These are phyloP conservation scores for Drosophila kurseongensis DNA, from an alignment of 1,140 invertebrate genomes.

Conservation along the genomic window DNA sequence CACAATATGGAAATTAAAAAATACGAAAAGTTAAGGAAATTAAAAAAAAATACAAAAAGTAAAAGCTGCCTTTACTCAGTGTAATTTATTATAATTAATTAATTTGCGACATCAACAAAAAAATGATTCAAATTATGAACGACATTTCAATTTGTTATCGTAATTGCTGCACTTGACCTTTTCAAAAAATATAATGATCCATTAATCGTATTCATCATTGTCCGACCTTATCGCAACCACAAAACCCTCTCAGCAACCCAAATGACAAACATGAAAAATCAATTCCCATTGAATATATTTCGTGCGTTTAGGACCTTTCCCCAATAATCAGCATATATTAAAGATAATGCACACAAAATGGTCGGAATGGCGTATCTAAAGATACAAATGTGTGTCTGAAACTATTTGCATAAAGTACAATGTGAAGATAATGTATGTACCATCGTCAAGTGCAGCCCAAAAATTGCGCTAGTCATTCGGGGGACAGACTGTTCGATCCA, in stretches of 20 bases:
- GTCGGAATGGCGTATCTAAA: slow-evolving; percentile 28
- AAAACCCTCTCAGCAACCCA: neutral
- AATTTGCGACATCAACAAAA: too few relatives aligned
- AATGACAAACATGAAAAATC: slow-evolving; percentile 32
- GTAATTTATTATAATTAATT: too few relatives aligned
- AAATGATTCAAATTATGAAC: too few relatives aligned
- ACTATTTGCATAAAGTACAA: slow-evolving; percentile 32
- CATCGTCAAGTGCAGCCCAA: slow-evolving; percentile 26
- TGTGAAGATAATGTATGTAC: neutral
- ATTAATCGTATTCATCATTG: neutral
- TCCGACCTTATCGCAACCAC: slow-evolving; percentile 9
- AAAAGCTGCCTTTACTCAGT: too few relatives aligned
- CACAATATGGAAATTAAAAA: too few relatives aligned
- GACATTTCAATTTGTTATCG: too few relatives aligned
- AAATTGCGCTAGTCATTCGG: slow-evolving; percentile 37
- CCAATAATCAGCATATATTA: slow-evolving; percentile 34
- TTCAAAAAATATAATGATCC: neutral
- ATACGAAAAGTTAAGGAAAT: too few relatives aligned
- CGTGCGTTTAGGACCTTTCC: slow-evolving; percentile 5
- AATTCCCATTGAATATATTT: slow-evolving; percentile 35
- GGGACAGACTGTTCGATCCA: slow-evolving; percentile 25
- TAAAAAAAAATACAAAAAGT: too few relatives aligned
- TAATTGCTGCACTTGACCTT: neutral
- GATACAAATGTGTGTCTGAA: slow-evolving; percentile 23
- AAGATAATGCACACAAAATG: slow-evolving; percentile 39